Evolutionary conservation across 1,140 invertebrate species (phyloP).

Genomic region (Nymphalis io): DNA sequence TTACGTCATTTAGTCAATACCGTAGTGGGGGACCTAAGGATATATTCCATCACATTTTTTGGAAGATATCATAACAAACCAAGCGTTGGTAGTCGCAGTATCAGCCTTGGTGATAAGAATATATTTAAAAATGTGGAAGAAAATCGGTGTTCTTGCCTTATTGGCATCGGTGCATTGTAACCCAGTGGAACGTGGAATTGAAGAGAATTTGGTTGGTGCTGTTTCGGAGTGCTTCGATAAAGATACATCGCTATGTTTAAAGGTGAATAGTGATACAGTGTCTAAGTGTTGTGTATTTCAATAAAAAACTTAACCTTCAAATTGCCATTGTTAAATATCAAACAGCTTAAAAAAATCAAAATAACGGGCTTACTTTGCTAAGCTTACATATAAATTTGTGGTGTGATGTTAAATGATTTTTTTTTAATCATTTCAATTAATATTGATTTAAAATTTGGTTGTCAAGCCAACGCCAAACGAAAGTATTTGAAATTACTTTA

Average conservation of each 20-base stretch:
- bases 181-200: conserved; percentile 67
- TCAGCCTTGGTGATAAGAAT: conserved; percentile 35
- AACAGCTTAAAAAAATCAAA: too few species aligned
- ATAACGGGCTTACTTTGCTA: too few species aligned
- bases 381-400: too few species aligned
- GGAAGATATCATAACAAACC: conserved; percentile 69
- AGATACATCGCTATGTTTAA: conserved; percentile 71
- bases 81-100: conserved; percentile 55
- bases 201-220: conserved; percentile 71
- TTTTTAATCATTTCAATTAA: too few species aligned
- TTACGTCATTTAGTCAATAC: conserved; percentile 62
- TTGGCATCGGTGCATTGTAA: conserved; percentile 61
- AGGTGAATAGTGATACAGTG: conserved; percentile 68
- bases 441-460: too few species aligned
- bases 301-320: not conserved
- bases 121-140: conserved; percentile 63
- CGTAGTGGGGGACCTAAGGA: conserved; percentile 68
- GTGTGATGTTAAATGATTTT: too few species aligned
- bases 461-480: too few species aligned
- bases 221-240: conserved; percentile 72
- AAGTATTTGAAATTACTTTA: too few species aligned
- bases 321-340: too few species aligned
- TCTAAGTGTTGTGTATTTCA: conserved; percentile 55
- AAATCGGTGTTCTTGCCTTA: conserved; percentile 58
- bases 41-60: conserved; percentile 74